These are phyloP conservation scores for Cosmia pyralina DNA, from an alignment of 2,888 invertebrate genomes.

Conservation along the genomic window DNA sequence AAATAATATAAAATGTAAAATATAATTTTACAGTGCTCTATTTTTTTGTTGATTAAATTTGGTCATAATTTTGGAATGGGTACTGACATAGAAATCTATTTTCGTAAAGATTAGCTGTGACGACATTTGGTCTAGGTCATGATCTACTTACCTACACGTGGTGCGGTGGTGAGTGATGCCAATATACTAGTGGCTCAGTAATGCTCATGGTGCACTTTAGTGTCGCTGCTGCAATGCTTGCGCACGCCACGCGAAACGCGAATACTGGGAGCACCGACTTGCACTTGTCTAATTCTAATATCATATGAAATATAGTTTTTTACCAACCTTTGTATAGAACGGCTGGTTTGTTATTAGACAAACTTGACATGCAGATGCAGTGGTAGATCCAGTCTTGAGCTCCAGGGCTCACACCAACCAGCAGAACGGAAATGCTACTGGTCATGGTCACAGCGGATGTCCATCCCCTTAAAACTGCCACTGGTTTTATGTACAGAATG, in stretches of 20 bases:
- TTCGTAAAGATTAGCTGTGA: constrained; percentile 63
- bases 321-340: constrained; percentile 21
- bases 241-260: neutral
- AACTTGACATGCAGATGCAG: constrained; percentile 1
- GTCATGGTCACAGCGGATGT: neutral
- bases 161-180: constrained; percentile 48
- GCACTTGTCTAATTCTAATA: constrained; percentile 27
- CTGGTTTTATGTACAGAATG: constrained; percentile 20
- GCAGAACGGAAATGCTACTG: neutral
- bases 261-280: constrained; percentile 8
- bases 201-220: constrained; percentile 24
- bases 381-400: constrained; percentile 1
- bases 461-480: neutral
- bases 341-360: constrained; percentile 6
- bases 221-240: constrained; percentile 8
- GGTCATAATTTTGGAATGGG: constrained; percentile 55
- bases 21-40: constrained; percentile 72
- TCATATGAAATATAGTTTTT: constrained; percentile 28
- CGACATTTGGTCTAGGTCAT: constrained; percentile 58
- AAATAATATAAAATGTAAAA: constrained; percentile 67
- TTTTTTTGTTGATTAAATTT: constrained; percentile 62
- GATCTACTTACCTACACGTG: constrained; percentile 54
- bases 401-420: neutral
- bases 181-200: constrained; percentile 42
- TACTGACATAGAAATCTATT: constrained; percentile 64